Base-by-base conservation (phyloP, 2,888 invertebrate genomes). In the Stratiomys singularior region DNA sequence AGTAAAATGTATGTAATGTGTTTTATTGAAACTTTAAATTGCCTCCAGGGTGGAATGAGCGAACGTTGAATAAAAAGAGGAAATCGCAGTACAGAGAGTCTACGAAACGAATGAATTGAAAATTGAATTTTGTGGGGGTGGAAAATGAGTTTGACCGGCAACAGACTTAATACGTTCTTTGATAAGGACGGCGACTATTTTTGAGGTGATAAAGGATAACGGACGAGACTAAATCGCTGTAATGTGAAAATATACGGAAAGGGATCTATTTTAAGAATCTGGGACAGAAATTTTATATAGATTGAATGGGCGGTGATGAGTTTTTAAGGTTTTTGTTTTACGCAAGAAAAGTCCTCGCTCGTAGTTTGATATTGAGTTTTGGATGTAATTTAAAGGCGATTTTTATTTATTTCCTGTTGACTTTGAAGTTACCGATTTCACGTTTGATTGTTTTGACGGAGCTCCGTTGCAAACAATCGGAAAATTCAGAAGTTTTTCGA, bases 11-110 rank as follows among this genome's bases (percentile, higher is more conserved):
- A 72, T 72, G 52, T 72, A 66, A 66, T 30, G 15, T 69, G 47
- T 18, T 69, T 69, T 46, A 25, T 69, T 21, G 27, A 46, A 69
- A 69, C 69, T 69, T 69, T 69, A 69, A 69, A 69, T 69, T 25
- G 37, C 37, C 37, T 37, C 37, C 25, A 5, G 64, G 28, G 37
- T 27, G 37, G 25, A 27, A 5, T 7, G 27, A 63, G 25, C 25
- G 11, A 63, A 63, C 37, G 37, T 63, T 63, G 28, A 58, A 58
- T 58, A 58, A 58, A 23, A 58, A 9, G 15, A 52, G 52, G 52
- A 52, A n/a, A 4, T 52, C 52, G 52, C 52, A 37, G 9, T 37
- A 15, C 52, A 52, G 18, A 52, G 52, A 21, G 37, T 9, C 3
- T 37, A 5, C 11, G 25, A 18, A 46, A 4, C 21, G 69, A 44